phyloP scores from a whole-genome alignment of 1,140 invertebrate species.

The Diorhabda sublineata region DNA sequence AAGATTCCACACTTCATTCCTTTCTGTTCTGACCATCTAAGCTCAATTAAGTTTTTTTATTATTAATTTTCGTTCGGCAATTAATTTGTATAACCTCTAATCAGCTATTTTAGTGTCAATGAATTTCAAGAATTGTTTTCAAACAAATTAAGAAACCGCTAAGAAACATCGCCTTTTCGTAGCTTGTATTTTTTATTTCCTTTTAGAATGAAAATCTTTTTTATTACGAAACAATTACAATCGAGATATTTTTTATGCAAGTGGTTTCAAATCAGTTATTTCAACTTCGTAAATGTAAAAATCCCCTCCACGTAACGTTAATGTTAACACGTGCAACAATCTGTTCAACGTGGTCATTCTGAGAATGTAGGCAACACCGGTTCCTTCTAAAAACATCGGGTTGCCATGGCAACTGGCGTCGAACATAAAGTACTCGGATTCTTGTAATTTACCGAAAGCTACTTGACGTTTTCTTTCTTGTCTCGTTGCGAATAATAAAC shows the following conservation, averaged over 20 bases:
- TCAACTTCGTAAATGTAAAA: conserved; percentile 43
- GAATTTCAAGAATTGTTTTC: too few relatives aligned
- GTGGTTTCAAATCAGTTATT: conserved; percentile 29
- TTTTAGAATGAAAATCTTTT: too few relatives aligned
- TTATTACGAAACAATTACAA: not conserved
- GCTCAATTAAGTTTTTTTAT: too few relatives aligned
- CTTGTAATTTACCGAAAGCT: conserved; percentile 53
- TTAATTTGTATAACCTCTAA: too few relatives aligned
- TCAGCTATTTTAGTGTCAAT: too few relatives aligned
- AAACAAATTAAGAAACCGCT: too few relatives aligned
- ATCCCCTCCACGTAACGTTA: conserved; percentile 43
- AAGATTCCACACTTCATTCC: too few relatives aligned
- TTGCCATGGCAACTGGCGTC: conserved; percentile 57
- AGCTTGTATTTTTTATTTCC: too few relatives aligned
- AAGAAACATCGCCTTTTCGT: too few relatives aligned
- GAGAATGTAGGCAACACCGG: conserved; percentile 55
- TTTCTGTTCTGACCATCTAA: too few relatives aligned
- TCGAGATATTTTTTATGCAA: conserved; percentile 12
- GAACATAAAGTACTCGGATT: conserved; percentile 59
- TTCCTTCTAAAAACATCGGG: conserved; percentile 55
- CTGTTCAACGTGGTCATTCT: conserved; percentile 56
- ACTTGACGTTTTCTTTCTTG: conserved; percentile 47
- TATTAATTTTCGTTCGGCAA: too few relatives aligned
- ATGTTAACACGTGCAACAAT: conserved; percentile 50
- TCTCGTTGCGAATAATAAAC: conserved; percentile 52